Evolutionary conservation across 1,140 invertebrate genomes (phyloP).

Genomic region (Ladona fulva): DNA sequence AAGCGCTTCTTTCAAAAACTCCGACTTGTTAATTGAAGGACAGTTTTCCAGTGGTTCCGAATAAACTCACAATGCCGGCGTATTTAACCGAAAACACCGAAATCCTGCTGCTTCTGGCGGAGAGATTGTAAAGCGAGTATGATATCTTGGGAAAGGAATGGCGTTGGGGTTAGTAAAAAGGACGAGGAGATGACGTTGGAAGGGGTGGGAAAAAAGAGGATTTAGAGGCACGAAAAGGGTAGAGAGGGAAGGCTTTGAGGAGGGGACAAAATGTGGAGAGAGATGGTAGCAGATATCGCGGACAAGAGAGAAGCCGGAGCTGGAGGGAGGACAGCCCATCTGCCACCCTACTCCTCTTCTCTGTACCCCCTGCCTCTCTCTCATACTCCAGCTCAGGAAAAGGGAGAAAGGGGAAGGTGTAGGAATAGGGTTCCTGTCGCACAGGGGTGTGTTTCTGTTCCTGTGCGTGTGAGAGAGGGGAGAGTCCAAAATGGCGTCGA

Average conservation of each 20-base stretch:
- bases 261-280: not conserved
- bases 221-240: not conserved
- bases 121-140: no score
- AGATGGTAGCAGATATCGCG: not conserved
- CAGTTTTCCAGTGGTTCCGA: no score
- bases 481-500: not conserved
- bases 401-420: not conserved
- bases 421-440: not conserved
- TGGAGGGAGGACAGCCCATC: not conserved
- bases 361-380: not conserved
- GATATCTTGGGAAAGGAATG: no score
- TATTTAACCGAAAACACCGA: no score
- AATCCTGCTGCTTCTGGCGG: no score
- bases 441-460: not conserved
- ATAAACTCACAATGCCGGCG: no score
- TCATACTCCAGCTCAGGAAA: not conserved
- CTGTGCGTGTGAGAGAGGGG: not conserved
- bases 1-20: no score
- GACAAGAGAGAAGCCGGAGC: not conserved
- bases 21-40: no score
- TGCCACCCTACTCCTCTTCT: not conserved
- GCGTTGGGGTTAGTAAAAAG: no score
- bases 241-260: not conserved
- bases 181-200: not conserved
- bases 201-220: constrained; percentile 2